phyloP scores from a whole-genome alignment of 2,888 invertebrate genomes.

The Synergus laeviventris region DNA sequence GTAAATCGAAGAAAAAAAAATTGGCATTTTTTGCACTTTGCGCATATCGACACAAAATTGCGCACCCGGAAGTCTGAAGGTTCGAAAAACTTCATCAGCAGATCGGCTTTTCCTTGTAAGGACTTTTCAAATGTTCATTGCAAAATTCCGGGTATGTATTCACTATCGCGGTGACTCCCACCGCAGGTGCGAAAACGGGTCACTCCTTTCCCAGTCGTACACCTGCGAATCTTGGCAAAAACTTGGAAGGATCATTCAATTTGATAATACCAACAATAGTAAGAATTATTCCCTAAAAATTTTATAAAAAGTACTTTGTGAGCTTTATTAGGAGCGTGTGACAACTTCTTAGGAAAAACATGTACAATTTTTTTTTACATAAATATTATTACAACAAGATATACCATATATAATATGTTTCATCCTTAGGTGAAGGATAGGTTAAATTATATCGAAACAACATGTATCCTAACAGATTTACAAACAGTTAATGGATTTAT shows the following conservation, averaged over 20 bases:
- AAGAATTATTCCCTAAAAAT: background rate
- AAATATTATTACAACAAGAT: no score
- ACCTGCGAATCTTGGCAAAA: constrained; percentile 62
- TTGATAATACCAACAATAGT: constrained; percentile 15
- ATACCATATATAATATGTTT: no score
- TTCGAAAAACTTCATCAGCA: constrained; percentile 50
- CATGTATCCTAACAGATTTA: no score
- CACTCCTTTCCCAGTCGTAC: constrained; percentile 70
- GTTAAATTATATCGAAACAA: no score
- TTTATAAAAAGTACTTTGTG: background rate
- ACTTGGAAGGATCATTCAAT: constrained; percentile 8
- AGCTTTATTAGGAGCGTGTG: background rate
- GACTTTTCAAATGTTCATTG: constrained; percentile 56
- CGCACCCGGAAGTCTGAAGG: constrained; percentile 29
- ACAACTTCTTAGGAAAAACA: background rate
- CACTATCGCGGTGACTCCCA: constrained; percentile 38
- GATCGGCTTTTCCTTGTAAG: constrained; percentile 59
- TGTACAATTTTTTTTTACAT: background rate
- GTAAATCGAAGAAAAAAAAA: background rate
- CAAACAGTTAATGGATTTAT: no score
- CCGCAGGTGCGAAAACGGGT: constrained; percentile 71
- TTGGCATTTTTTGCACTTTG: background rate
- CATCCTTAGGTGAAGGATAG: no score
- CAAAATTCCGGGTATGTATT: constrained; percentile 34
- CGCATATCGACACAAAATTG: background rate